phyloP scores from a whole-genome alignment of 2,888 invertebrate genomes.

The Agriopis leucophaearia region DNA sequence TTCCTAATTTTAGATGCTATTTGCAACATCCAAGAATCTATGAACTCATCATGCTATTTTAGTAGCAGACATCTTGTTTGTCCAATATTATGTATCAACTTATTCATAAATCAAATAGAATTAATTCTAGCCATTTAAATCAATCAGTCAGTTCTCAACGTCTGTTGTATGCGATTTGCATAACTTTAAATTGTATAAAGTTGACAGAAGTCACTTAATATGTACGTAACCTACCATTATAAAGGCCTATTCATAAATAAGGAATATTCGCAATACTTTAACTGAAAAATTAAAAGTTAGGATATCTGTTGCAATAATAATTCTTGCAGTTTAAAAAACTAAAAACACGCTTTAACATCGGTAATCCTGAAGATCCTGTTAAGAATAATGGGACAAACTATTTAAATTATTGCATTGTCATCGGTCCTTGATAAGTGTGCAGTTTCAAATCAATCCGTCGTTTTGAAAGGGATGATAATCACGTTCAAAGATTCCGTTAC shows the following conservation, averaged over 20 bases:
- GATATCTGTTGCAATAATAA: too few relatives aligned
- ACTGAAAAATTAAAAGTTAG: too few relatives aligned
- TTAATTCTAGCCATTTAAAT: conserved; percentile 22
- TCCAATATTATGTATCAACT: conserved; percentile 3
- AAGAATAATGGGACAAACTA: too few relatives aligned
- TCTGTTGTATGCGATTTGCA: conserved; percentile 25
- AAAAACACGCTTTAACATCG: too few relatives aligned
- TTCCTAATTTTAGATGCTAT: background rate
- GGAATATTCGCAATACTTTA: background rate
- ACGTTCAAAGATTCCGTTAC: too few relatives aligned
- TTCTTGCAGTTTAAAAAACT: too few relatives aligned
- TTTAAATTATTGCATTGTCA: too few relatives aligned
- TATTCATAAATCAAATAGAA: conserved; percentile 21
- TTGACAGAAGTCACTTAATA: conserved; percentile 1
- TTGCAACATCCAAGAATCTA: background rate
- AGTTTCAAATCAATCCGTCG: too few relatives aligned
- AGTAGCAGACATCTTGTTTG: conserved; percentile 10
- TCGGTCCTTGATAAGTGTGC: too few relatives aligned
- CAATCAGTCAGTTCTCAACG: conserved; percentile 16
- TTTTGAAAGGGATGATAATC: too few relatives aligned
- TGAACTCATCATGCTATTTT: conserved; percentile 13
- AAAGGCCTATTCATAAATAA: background rate
- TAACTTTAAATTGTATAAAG: background rate
- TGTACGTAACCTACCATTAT: background rate
- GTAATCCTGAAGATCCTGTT: too few relatives aligned